Evolutionary conservation across 1,140 invertebrate species (phyloP), one percentile per base, ranked within the genome.

Genomic region (Heterodera schachtii): DNA sequence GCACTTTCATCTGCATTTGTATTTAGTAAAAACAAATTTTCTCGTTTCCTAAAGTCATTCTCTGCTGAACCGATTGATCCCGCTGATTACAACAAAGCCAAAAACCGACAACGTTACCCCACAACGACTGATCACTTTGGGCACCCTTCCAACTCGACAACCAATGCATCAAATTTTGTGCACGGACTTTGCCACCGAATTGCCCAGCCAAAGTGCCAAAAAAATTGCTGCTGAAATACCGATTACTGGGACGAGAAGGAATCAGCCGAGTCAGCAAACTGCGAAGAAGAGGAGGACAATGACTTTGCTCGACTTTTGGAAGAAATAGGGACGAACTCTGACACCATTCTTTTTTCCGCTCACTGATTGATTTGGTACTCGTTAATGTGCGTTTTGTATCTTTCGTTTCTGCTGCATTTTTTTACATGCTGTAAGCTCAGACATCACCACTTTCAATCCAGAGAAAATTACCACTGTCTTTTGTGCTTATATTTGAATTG

Each of bases 281-380:
- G 69, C 11, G 31, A 71, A 71, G 44, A 71, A 11, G n/a, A 71
- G 44, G 41, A 11, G 44, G 69, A 71, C 31, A 41, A 71, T 64
- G 57, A 64, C 69, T 3, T n/a, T 71, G 69, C 19, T 43, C 69
- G 69, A 71, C 44, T 71, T 71, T 41, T 71, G 69, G 69, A 71
- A 71, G 69, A 71, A 71, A 64, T 64, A 31, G 31, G 31, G 31
- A 31, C 31, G 31, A 31, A 31, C 0, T 31, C 31, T 31, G 31
- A 31, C 31, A 31, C 31, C 31, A 31, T 31, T 31, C 31, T 31
- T 31, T 31, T 31, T 31, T 31, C 31, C 31, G 31, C 31, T 31
- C 31, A 31, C 31, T 52, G 49, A 52, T 52, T 52, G 49, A 52
- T 8, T 52, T 52, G 49, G 11, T 52, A 52, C 49, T 52, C 49